Conservation (phyloP, 1,140 invertebrate genomes). For the Holotrichia oblita region DNA sequence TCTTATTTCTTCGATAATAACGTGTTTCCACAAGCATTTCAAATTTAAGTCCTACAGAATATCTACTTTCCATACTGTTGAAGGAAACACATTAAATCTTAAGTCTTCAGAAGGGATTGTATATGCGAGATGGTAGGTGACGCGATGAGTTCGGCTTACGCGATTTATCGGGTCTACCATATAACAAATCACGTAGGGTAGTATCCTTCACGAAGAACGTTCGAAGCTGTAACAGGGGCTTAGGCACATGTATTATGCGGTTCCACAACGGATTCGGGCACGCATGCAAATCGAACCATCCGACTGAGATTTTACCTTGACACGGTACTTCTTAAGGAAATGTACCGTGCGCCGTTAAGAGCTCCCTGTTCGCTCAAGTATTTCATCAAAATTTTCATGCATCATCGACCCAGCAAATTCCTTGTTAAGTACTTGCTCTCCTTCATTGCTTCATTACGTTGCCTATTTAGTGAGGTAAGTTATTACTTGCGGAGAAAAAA, state of each 20-base stretch:
- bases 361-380: constrained; percentile 16
- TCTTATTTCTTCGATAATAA: no score
- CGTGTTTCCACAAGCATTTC: neutral
- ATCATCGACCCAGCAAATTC: constrained; percentile 17
- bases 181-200: constrained; percentile 19
- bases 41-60: neutral
- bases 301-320: constrained; percentile 15
- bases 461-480: neutral
- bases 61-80: neutral
- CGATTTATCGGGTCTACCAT: constrained; percentile 24
- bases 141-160: constrained; percentile 31
- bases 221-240: constrained; percentile 1
- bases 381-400: constrained; percentile 24
- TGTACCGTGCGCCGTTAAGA: constrained; percentile 36
- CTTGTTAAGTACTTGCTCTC: constrained; percentile 23
- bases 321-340: constrained; percentile 36
- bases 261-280: constrained; percentile 26
- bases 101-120: neutral
- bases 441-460: constrained; percentile 21
- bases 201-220: neutral
- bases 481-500: neutral
- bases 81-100: constrained; percentile 5
- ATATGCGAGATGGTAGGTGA: constrained; percentile 15
- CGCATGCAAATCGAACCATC: constrained; percentile 40
- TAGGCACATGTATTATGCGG: constrained; percentile 17